Evolutionary conservation across 2,888 invertebrate genomes (phyloP).

Genomic region (Lasioglossum oenotherae): DNA sequence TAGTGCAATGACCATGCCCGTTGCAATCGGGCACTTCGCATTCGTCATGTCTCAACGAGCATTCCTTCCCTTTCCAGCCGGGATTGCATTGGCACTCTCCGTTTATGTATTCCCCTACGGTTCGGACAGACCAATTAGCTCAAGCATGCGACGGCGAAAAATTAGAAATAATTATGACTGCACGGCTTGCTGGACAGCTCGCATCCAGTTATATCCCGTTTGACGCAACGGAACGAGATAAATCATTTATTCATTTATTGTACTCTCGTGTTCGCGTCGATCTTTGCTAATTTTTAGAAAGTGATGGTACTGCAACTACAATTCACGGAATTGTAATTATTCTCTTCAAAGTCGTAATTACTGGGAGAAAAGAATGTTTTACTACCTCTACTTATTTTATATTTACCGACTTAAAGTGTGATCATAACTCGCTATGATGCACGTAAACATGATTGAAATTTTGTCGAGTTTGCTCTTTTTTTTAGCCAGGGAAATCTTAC

Average conservation of each 20-base stretch:
- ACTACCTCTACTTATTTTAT: too few relatives aligned
- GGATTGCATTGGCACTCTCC: conserved; percentile 99
- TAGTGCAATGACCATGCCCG: conserved; percentile 97
- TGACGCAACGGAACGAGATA: not conserved
- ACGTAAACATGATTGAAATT: too few relatives aligned
- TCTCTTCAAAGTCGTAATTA: too few relatives aligned
- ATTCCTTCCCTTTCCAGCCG: conserved; percentile 99
- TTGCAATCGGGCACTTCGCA: conserved; percentile 98
- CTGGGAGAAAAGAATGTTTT: too few relatives aligned
- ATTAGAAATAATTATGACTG: conserved; percentile 1
- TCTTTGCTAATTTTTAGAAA: not conserved
- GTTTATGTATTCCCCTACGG: conserved; percentile 94
- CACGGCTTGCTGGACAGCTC: not conserved
- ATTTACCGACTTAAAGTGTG: too few relatives aligned
- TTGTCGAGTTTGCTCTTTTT: too few relatives aligned
- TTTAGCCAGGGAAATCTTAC: too few relatives aligned
- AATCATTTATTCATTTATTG: not conserved
- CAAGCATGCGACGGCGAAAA: not conserved
- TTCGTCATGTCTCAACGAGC: conserved; percentile 96
- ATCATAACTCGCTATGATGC: too few relatives aligned
- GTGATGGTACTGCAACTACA: not conserved
- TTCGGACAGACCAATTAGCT: not conserved
- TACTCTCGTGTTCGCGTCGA: not conserved
- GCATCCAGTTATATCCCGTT: not conserved
- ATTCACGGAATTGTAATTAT: not conserved